phyloP scores from a whole-genome alignment of 2,888 invertebrate species.

The Drosophila suboccidentalis region DNA sequence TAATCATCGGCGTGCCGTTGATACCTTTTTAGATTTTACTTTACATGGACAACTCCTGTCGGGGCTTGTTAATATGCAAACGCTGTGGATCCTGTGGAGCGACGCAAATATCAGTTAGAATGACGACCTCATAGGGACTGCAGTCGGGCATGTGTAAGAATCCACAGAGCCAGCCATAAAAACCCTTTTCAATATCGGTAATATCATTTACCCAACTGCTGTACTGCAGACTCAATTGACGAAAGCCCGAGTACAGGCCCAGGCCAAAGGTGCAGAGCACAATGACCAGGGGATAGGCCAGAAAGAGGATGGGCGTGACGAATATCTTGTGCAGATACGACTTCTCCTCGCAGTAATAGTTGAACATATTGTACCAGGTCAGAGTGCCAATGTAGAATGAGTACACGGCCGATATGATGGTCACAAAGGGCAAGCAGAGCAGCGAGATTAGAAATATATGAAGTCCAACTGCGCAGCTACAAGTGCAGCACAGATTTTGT shows the following conservation, averaged over 20 bases:
- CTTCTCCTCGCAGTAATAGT: conserved; percentile 89
- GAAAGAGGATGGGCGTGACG: conserved; percentile 89
- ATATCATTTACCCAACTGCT: conserved; percentile 90
- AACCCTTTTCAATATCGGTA: conserved; percentile 91
- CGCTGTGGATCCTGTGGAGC: conserved; percentile 78
- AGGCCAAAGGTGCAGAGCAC: conserved; percentile 89
- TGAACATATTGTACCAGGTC: conserved; percentile 92
- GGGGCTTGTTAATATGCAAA: conserved; percentile 85
- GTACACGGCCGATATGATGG: conserved; percentile 88
- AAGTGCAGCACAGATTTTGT: conserved; percentile 87
- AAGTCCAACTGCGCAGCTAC: conserved; percentile 88
- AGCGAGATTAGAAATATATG: conserved; percentile 89
- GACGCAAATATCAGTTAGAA: conserved; percentile 87
- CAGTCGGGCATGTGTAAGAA: conserved; percentile 89
- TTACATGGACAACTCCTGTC: conserved; percentile 85
- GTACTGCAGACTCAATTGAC: conserved; percentile 90
- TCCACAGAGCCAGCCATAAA: conserved; percentile 92
- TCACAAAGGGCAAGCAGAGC: conserved; percentile 89
- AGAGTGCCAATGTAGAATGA: conserved; percentile 91
- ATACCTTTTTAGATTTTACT: background rate
- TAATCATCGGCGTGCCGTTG: background rate
- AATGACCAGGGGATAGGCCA: conserved; percentile 90
- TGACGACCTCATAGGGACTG: conserved; percentile 89
- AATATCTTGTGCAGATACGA: conserved; percentile 88
- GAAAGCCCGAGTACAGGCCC: conserved; percentile 89